Base-by-base conservation (phyloP, 2,888 invertebrate species). In the Eucera pruinosa region DNA sequence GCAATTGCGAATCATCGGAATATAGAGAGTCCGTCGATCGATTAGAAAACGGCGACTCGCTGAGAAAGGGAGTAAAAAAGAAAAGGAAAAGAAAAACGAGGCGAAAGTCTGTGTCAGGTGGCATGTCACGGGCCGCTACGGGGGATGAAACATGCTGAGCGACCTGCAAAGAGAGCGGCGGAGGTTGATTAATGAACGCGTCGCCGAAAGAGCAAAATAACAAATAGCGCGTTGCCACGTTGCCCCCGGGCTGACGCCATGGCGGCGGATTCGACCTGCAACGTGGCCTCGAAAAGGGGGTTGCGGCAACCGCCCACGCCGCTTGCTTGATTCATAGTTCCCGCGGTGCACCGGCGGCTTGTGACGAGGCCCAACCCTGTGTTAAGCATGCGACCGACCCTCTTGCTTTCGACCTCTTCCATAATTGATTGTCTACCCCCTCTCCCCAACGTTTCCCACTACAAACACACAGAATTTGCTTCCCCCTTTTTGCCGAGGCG, bases 161-260 rank as follows among this genome's bases (percentile, higher is more conserved):
- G 78, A 77, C 83, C 80, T 82, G 84, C 78, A 82, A 86, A 85
- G 87, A 78, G 85, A 82, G 86, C 83, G 85, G 76, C 76, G 74
- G n/a, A 57, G 78, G 81, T 89, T 91, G 90, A 91, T 91, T 91
- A 90, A 91, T 91, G 90, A 89, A 88, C 83, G 78, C 82, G 81
- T 80, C 87, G 80, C 80, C 86, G 83, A 89, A 89, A 88, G 89
- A 87, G 88, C 86, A 85, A 90, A 91, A 90, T 89, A 91, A 90
- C 89, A 90, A 91, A 91, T 90, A 90, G 89, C 86, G 79, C 82
- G 84, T 82, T 85, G 83, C 81, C 77, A 81, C 64, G 82, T 78
- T 81, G 79, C 69, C 71, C 74, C 48, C 39, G 25, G 67, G 66
- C 45, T 64, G 66, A 57, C 68, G 55, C 64, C 50, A 73, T 64